A percentile compares a stretch with the other conserved stretches of the same genome.
Evolutionary conservation across 2,113 vertebrate genomes (phyloP).

Genomic region (Ondatra zibethicus): DNA sequence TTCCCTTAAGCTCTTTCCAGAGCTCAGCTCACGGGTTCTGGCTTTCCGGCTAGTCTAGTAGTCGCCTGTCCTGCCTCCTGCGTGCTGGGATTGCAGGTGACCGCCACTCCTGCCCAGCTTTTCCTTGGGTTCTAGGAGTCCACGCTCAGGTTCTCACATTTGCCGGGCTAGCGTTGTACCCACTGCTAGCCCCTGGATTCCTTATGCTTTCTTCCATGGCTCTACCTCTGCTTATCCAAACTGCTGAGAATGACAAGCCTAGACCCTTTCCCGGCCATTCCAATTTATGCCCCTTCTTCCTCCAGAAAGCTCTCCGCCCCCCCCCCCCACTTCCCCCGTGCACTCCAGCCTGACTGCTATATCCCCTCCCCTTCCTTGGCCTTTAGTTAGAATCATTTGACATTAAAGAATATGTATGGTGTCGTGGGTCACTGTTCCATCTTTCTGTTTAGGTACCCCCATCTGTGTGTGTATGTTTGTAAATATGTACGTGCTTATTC

Average conservation of each 20-base stretch:
- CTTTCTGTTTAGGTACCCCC: neutral
- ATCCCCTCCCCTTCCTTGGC: neutral
- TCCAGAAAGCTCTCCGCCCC: neutral
- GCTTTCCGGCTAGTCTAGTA: neutral
- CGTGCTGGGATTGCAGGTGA: neutral
- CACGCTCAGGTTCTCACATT: neutral
- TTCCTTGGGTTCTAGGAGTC: neutral
- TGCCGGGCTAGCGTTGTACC: neutral
- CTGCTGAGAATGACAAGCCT: neutral
- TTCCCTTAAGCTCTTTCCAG: neutral
- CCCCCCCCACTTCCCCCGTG: too few relatives aligned
- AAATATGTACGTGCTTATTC: neutral
- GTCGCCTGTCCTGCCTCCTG: neutral
- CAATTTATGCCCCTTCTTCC: neutral
- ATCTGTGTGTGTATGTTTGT: neutral
- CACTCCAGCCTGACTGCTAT: neutral
- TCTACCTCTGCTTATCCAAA: neutral
- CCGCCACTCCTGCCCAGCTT: neutral
- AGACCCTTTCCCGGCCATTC: neutral
- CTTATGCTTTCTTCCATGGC: too few relatives aligned
- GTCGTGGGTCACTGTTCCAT: neutral
- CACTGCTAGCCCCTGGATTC: neutral
- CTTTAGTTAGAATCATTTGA: constrained; percentile 1
- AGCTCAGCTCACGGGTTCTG: neutral
- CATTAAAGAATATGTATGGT: neutral